phyloP scores from a whole-genome alignment of 2,797 vertebrate genomes.

The Moxostoma hubbsi region DNA sequence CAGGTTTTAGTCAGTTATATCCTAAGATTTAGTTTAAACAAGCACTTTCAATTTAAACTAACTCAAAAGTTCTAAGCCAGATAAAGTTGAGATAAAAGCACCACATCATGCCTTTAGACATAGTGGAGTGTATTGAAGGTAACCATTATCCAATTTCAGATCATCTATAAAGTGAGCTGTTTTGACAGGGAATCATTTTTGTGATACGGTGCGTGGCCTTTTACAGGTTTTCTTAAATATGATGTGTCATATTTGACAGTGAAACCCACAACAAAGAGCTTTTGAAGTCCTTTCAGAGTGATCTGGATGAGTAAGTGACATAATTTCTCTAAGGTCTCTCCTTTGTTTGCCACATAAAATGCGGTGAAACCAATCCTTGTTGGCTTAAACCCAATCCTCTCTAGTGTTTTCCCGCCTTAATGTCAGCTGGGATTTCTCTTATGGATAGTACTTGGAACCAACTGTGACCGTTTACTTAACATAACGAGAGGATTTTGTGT shows the following conservation, averaged over 20 bases:
- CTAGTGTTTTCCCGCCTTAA: conserved; percentile 19
- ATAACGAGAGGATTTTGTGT: not conserved
- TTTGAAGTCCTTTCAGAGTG: conserved; percentile 14
- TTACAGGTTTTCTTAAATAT: conserved; percentile 20
- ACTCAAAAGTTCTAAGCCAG: not conserved
- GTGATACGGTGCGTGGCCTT: conserved; percentile 2
- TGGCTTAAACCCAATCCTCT: conserved; percentile 4
- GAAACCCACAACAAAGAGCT: conserved; percentile 38
- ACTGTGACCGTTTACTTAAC: not conserved
- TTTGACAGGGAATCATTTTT: conserved; percentile 16
- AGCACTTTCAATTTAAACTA: not conserved
- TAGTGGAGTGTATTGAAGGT: conserved; percentile 1
- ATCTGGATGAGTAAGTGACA: conserved; percentile 44
- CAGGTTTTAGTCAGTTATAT: not conserved
- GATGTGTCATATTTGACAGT: conserved; percentile 39
- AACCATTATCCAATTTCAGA: conserved; percentile 37
- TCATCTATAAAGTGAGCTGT: not conserved
- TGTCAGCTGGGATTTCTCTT: not conserved
- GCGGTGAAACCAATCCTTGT: conserved; percentile 27
- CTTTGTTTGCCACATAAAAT: conserved; percentile 39
- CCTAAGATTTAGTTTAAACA: not conserved
- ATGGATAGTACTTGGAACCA: not conserved
- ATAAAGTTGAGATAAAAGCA: not conserved
- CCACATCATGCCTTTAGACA: not conserved
- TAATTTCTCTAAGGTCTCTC: conserved; percentile 24